phyloP scores from a whole-genome alignment of 2,113 vertebrate genomes.

The Spilogale gracilis region DNA sequence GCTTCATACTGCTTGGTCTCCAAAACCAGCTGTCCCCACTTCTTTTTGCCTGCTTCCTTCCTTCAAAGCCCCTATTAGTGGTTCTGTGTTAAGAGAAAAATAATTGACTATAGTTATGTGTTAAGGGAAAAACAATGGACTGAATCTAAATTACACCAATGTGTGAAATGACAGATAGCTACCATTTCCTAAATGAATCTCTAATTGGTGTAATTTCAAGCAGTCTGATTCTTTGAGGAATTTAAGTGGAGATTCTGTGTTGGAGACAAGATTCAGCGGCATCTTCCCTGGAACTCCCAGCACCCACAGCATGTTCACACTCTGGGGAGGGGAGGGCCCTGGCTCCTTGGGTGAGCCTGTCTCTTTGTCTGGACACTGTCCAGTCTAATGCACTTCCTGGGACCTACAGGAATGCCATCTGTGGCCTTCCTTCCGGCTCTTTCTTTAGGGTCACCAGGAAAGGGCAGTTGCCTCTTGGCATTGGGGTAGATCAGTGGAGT shows the following conservation, averaged over 20 bases:
- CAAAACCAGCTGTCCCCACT: background rate
- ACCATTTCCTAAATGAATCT: constrained; percentile 12
- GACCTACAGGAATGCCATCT: background rate
- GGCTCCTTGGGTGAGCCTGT: background rate
- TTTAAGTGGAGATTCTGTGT: background rate
- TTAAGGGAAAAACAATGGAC: background rate
- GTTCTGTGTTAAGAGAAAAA: constrained; percentile 56
- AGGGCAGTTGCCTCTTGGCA: background rate
- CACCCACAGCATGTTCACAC: background rate
- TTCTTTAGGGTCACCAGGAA: background rate
- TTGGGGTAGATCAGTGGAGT: background rate
- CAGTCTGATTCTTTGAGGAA: constrained; percentile 14
- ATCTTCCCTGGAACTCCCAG: background rate
- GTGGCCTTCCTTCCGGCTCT: background rate
- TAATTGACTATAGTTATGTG: background rate
- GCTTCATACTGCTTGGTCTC: background rate
- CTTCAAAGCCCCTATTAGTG: background rate
- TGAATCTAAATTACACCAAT: constrained; percentile 1
- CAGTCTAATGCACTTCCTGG: background rate
- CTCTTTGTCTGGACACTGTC: background rate
- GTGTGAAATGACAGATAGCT: constrained; percentile 11
- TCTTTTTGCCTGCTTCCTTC: background rate
- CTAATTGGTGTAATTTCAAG: constrained; percentile 53
- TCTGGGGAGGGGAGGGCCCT: background rate
- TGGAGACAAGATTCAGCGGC: background rate